Evolutionary conservation across 1,140 invertebrate genomes (phyloP).

Genomic region (Colletes latitarsis): DNA sequence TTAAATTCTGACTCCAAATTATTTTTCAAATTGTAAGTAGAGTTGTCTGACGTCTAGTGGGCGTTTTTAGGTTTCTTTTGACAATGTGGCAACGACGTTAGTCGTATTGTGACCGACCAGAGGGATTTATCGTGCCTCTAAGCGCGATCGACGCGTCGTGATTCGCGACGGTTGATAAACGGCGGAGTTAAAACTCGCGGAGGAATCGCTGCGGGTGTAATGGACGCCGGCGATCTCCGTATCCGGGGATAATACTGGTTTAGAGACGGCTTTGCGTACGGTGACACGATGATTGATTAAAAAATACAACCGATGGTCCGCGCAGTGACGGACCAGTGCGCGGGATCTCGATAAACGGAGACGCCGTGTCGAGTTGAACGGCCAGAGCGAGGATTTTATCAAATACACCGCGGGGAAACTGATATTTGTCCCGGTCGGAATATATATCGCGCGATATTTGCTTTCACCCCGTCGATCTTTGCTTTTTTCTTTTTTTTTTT

Average conservation of each 20-base stretch:
- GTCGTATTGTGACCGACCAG: neutral
- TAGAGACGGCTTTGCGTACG: slow-evolving; percentile 12
- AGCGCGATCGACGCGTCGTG: neutral
- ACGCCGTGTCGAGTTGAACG: slow-evolving; percentile 2
- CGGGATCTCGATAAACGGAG: slow-evolving; percentile 28
- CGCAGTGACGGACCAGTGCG: slow-evolving; percentile 12
- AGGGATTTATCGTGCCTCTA: neutral
- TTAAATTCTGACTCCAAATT: too few relatives aligned
- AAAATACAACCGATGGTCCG: slow-evolving; percentile 11
- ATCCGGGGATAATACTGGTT: slow-evolving; percentile 19
- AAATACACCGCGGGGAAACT: slow-evolving; percentile 23
- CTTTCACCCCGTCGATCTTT: neutral
- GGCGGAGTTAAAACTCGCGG: neutral
- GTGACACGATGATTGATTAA: slow-evolving; percentile 44
- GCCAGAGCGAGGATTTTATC: neutral
- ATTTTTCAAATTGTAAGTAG: too few relatives aligned
- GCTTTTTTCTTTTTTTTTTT: too few relatives aligned
- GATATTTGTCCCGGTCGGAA: slow-evolving; percentile 29
- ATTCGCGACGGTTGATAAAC: neutral
- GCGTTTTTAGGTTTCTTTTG: too few relatives aligned
- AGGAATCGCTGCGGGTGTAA: neutral
- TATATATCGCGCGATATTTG: slow-evolving; percentile 19
- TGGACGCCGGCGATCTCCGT: neutral
- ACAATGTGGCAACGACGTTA: neutral
- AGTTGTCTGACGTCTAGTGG: too few relatives aligned